Evolutionary conservation across 1,140 invertebrate species (phyloP).

Genomic region (Drosophila biarmipes): DNA sequence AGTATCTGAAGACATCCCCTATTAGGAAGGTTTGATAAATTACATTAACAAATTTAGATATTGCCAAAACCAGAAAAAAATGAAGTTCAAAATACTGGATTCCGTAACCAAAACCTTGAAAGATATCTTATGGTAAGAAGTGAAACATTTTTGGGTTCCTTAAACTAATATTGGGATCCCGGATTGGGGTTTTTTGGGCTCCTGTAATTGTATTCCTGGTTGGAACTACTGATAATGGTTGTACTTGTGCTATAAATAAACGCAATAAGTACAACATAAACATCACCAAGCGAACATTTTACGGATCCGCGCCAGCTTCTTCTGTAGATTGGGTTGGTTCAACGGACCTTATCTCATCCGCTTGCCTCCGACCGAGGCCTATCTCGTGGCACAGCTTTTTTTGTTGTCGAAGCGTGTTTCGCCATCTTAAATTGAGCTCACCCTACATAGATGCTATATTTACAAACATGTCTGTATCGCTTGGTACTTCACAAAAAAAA

Average conservation of each 20-base stretch:
- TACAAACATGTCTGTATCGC: background rate
- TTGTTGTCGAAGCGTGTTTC: slow-evolving; percentile 12
- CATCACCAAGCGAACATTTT: background rate
- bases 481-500: background rate
- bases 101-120: too few relatives aligned
- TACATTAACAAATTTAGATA: background rate
- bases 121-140: too few relatives aligned
- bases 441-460: background rate
- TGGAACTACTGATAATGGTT: background rate
- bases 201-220: too few relatives aligned
- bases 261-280: too few relatives aligned
- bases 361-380: background rate
- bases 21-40: too few relatives aligned
- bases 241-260: background rate
- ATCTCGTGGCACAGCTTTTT: slow-evolving; percentile 20
- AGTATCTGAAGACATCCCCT: too few relatives aligned
- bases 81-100: background rate
- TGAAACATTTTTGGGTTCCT: too few relatives aligned
- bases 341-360: slow-evolving; percentile 38
- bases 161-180: too few relatives aligned
- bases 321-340: slow-evolving; percentile 1
- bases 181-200: too few relatives aligned
- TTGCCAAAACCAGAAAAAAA: background rate
- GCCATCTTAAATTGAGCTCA: slow-evolving; percentile 14
- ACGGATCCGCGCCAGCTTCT: slow-evolving; percentile 1